These are phyloP conservation scores for Drosophila pandora DNA, from an alignment of 1,140 invertebrate genomes.

Conservation along the genomic window DNA sequence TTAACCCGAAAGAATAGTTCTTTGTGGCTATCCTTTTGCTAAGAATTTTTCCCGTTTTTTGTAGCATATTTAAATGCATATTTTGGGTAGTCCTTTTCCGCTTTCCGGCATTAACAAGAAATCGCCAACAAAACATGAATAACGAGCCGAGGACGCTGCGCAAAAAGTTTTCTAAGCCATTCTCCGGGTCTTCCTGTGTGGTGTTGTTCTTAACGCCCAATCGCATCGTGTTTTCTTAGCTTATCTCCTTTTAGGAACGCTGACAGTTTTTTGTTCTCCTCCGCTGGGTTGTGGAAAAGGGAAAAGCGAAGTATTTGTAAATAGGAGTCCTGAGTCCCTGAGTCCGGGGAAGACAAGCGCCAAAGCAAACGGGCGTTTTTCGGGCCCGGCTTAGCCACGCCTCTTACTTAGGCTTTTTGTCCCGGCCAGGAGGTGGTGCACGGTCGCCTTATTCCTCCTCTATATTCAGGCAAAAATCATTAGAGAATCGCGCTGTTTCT, in stretches of 20 bases:
- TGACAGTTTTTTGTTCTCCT: conserved; percentile 43
- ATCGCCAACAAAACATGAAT: conserved; percentile 50
- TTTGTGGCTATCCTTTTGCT: neutral
- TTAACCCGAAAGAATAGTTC: conserved; percentile 31
- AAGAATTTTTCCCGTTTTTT: conserved; percentile 4
- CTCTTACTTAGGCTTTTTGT: conserved; percentile 40
- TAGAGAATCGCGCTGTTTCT: conserved; percentile 34
- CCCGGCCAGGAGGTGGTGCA: neutral
- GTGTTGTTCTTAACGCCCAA: conserved; percentile 59
- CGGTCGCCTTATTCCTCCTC: neutral
- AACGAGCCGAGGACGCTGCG: conserved; percentile 26
- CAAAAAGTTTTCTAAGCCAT: conserved; percentile 6
- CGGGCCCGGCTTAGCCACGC: conserved; percentile 29
- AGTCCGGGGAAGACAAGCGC: conserved; percentile 7
- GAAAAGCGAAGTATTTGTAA: conserved; percentile 47
- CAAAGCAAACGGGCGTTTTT: conserved; percentile 47
- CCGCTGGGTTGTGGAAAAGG: conserved; percentile 15
- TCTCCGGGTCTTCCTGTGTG: conserved; percentile 1
- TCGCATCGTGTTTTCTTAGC: conserved; percentile 57
- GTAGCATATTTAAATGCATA: conserved; percentile 51
- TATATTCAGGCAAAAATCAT: conserved; percentile 47
- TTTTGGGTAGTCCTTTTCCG: conserved; percentile 31
- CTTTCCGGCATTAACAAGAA: conserved; percentile 32
- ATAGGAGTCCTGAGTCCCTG: conserved; percentile 18
- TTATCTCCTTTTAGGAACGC: conserved; percentile 47